phyloP scores from a whole-genome alignment of 1,140 invertebrate species.

The Eurosta solidaginis region DNA sequence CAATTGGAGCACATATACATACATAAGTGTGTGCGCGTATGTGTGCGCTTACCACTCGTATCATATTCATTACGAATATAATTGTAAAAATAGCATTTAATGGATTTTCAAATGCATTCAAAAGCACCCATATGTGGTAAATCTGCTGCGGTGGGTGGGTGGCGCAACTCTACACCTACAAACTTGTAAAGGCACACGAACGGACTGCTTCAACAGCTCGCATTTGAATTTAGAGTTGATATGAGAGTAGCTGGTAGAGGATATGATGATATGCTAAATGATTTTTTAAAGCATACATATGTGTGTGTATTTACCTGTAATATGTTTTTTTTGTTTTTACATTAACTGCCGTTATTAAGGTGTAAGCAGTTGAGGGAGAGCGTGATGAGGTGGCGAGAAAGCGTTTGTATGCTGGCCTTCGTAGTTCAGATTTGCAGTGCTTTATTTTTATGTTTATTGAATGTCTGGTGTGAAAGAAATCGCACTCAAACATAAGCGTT shows the following conservation, averaged over 20 bases:
- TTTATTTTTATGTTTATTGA: not conserved
- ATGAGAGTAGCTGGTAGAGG: no score
- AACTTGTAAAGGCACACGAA: no score
- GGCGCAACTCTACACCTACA: no score
- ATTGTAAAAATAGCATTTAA: constrained; percentile 28
- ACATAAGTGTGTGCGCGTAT: not conserved
- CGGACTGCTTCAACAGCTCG: no score
- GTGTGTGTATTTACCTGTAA: not conserved
- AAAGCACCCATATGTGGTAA: constrained; percentile 13
- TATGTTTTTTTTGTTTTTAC: not conserved
- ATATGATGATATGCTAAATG: constrained; percentile 1
- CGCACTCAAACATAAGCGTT: constrained; percentile 10
- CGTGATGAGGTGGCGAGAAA: not conserved
- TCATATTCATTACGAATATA: constrained; percentile 9
- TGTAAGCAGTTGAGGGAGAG: not conserved
- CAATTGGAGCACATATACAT: not conserved
- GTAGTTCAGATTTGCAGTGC: not conserved
- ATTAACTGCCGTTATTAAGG: not conserved
- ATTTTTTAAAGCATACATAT: not conserved
- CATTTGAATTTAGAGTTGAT: no score
- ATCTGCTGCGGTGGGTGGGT: not conserved
- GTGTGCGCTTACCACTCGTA: not conserved
- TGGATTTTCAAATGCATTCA: constrained; percentile 24
- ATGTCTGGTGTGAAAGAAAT: not conserved
- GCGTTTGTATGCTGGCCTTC: not conserved